phyloP scores from a whole-genome alignment of 2,113 vertebrate genomes.

The Urocynchramus pylzowi region DNA sequence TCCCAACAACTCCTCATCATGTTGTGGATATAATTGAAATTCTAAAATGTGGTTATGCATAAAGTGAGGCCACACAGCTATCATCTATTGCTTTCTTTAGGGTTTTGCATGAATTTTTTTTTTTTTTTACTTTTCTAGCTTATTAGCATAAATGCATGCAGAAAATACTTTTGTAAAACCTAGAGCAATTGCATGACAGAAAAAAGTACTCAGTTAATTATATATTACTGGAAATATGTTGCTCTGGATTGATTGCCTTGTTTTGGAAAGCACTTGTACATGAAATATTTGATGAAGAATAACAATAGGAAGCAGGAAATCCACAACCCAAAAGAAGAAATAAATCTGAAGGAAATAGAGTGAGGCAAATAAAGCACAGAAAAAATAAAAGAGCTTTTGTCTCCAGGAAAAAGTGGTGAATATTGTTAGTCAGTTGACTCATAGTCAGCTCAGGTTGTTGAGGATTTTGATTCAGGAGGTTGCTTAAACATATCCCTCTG shows the following conservation, averaged over 20 bases:
- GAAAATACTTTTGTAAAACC: slow-evolving; percentile 28
- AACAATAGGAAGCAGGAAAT: slow-evolving; percentile 12
- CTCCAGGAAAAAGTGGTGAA: background rate
- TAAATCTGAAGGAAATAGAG: slow-evolving; percentile 16
- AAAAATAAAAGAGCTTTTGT: background rate
- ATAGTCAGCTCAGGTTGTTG: background rate
- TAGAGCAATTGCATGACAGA: background rate
- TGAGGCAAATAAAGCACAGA: background rate
- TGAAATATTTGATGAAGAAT: slow-evolving; percentile 37
- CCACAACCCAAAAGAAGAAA: slow-evolving; percentile 12
- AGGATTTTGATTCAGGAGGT: background rate
- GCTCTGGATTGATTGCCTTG: slow-evolving; percentile 31
- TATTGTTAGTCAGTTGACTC: background rate
- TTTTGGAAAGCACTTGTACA: slow-evolving; percentile 36
- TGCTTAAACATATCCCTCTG: background rate
- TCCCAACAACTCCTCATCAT: background rate
- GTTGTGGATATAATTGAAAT: slow-evolving; percentile 16
- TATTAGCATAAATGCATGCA: slow-evolving; percentile 19
- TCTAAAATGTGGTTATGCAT: background rate
- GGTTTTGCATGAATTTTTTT: slow-evolving; percentile 13
- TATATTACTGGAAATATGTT: slow-evolving; percentile 22
- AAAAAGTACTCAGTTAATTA: slow-evolving; percentile 15
- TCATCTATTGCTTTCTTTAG: slow-evolving; percentile 12
- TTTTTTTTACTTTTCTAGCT: slow-evolving; percentile 42
- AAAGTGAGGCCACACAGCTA: background rate